These are phyloP conservation scores for Caenorhabditis plicata DNA, from an alignment of 2,888 invertebrate species.

Conservation along the genomic window DNA sequence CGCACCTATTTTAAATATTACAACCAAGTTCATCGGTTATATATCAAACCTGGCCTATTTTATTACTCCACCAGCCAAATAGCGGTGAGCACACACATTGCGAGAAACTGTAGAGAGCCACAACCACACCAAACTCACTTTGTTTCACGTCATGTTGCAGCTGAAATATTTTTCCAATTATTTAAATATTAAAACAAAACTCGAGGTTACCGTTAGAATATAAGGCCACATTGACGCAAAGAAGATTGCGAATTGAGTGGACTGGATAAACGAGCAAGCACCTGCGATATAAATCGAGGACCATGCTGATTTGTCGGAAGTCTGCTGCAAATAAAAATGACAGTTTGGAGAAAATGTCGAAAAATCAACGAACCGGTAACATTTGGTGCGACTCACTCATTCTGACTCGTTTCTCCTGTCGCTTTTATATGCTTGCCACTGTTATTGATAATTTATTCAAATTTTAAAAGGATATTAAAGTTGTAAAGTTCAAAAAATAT, in stretches of 20 bases:
- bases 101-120: constrained; percentile 38
- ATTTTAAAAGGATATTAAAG: no score
- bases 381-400: constrained; percentile 18
- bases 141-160: constrained; percentile 31
- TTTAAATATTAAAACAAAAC: not conserved
- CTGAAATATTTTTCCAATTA: constrained; percentile 12
- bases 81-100: constrained; percentile 31
- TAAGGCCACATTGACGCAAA: constrained; percentile 48
- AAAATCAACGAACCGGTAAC: constrained; percentile 20
- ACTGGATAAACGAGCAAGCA: constrained; percentile 35
- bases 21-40: not conserved
- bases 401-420: no score
- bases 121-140: constrained; percentile 35
- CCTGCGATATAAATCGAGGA: constrained; percentile 40
- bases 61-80: constrained; percentile 44
- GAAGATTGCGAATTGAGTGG: constrained; percentile 42
- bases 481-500: no score
- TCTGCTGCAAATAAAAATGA: constrained; percentile 5
- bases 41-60: constrained; percentile 30
- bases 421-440: no score
- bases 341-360: not conserved
- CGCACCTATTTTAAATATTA: constrained; percentile 7
- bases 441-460: no score
- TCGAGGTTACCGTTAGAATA: constrained; percentile 18
- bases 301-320: constrained; percentile 37